Evolutionary conservation across 64 coral and sea anemone species (phyloP).

Genomic region (Montipora efflorescens): DNA sequence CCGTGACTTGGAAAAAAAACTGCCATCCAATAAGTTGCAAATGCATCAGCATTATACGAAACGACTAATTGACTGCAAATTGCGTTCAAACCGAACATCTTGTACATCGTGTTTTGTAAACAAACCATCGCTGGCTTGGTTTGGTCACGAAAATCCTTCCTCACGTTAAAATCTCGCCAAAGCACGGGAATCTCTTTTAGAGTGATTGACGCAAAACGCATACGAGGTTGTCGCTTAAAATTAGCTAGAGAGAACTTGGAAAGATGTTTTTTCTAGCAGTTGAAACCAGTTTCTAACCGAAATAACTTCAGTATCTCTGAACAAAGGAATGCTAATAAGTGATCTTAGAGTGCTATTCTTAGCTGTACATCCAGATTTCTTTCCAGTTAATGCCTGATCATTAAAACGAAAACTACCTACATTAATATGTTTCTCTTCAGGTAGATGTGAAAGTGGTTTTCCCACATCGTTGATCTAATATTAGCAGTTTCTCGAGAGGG

Average conservation of each 20-base stretch:
- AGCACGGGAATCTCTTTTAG: background rate
- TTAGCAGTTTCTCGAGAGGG: too few species aligned
- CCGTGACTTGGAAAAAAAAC: background rate
- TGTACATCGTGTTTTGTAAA: slow-evolving; percentile 39
- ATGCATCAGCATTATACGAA: background rate
- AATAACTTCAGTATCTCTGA: background rate
- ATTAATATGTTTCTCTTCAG: too few species aligned
- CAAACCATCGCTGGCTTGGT: slow-evolving; percentile 20
- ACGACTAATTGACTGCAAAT: slow-evolving; percentile 50
- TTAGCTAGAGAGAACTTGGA: background rate
- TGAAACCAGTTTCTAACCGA: background rate
- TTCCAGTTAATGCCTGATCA: background rate
- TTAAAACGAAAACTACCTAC: background rate
- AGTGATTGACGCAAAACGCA: background rate
- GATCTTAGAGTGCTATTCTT: background rate
- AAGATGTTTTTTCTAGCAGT: background rate
- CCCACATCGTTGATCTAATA: too few species aligned
- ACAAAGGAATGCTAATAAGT: background rate
- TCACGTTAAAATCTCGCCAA: background rate
- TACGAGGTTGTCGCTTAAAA: background rate
- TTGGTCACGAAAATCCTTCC: slow-evolving; percentile 35
- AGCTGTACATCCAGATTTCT: background rate
- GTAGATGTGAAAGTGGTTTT: too few species aligned
- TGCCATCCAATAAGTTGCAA: background rate
- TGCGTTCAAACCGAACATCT: slow-evolving; percentile 20